These are phyloP conservation scores for Cyprinus carpio DNA, from an alignment of 2,113 vertebrate species.

Conservation along the genomic window DNA sequence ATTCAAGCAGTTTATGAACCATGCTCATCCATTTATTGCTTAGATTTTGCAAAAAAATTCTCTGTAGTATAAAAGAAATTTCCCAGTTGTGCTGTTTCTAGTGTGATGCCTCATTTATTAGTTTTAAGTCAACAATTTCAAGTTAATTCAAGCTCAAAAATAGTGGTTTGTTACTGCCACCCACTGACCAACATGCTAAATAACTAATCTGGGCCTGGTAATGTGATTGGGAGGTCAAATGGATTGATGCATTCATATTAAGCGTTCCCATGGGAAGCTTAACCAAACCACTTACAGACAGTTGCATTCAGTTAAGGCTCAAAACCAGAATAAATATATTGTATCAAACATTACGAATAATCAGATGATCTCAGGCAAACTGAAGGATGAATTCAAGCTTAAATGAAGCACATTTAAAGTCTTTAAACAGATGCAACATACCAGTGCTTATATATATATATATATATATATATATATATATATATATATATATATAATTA, in stretches of 20 bases:
- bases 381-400: background rate
- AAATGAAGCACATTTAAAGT: too few species aligned
- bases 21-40: background rate
- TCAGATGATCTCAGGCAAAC: background rate
- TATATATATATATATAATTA: too few species aligned
- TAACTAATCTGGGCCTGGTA: slow-evolving; percentile 45
- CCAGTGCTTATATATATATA: too few species aligned
- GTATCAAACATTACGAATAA: background rate
- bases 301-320: background rate
- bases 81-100: background rate
- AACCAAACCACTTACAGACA: slow-evolving; percentile 24
- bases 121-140: background rate
- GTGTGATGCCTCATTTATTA: background rate
- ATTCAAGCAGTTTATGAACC: background rate
- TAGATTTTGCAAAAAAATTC: background rate
- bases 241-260: slow-evolving; percentile 46
- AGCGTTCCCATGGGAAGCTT: slow-evolving; percentile 51
- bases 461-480: too few species aligned
- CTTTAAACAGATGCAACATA: too few species aligned
- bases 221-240: slow-evolving; percentile 58
- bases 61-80: background rate
- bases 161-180: slow-evolving; percentile 56
- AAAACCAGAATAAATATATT: background rate
- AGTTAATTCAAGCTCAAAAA: background rate
- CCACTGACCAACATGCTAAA: slow-evolving; percentile 53